Conservation (phyloP, 2,797 vertebrate species). For the Gadopsis marmoratus region DNA sequence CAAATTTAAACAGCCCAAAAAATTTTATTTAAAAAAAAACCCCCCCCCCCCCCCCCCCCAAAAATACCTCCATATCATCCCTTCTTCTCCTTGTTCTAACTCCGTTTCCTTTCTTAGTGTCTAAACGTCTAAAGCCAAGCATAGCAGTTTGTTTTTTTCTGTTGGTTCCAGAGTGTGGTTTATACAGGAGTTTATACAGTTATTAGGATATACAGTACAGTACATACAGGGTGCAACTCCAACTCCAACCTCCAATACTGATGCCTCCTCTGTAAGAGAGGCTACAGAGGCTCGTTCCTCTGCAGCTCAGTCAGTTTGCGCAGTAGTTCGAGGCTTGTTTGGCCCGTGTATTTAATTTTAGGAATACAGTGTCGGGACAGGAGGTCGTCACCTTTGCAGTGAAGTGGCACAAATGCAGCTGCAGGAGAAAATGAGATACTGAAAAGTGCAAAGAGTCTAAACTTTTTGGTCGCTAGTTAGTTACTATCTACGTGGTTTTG, state of each 20-base stretch:
- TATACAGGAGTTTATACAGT: conserved; percentile 29
- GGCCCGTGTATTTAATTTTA: not conserved
- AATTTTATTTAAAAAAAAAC: too few relatives aligned
- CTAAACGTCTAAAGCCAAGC: conserved; percentile 32
- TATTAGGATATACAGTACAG: conserved; percentile 44
- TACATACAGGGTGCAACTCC: conserved; percentile 16
- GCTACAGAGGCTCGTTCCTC: conserved; percentile 11
- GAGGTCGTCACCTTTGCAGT: conserved; percentile 46
- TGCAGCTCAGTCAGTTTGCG: conserved; percentile 43
- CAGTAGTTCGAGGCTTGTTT: conserved; percentile 33
- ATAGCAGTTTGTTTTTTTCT: conserved; percentile 35
- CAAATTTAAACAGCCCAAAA: too few relatives aligned
- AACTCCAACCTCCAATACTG: conserved; percentile 48
- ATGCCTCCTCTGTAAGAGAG: conserved; percentile 9
- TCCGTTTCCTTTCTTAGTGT: conserved; percentile 32
- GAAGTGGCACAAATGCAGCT: conserved; percentile 67
- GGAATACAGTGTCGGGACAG: conserved; percentile 70
- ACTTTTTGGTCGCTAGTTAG: conserved; percentile 49
- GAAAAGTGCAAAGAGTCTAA: conserved; percentile 61
- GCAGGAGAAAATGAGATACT: conserved; percentile 38
- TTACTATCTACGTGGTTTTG: conserved; percentile 31
- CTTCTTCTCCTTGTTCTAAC: conserved; percentile 30
- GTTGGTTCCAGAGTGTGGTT: conserved; percentile 36
- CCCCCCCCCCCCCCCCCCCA: too few relatives aligned
- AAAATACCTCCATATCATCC: conserved; percentile 20